Percentiles rank a stretch among this genome's conserved stretches.
These are phyloP conservation scores for Drosophila formosana DNA, from an alignment of 2,888 invertebrate genomes.

Conservation along the genomic window DNA sequence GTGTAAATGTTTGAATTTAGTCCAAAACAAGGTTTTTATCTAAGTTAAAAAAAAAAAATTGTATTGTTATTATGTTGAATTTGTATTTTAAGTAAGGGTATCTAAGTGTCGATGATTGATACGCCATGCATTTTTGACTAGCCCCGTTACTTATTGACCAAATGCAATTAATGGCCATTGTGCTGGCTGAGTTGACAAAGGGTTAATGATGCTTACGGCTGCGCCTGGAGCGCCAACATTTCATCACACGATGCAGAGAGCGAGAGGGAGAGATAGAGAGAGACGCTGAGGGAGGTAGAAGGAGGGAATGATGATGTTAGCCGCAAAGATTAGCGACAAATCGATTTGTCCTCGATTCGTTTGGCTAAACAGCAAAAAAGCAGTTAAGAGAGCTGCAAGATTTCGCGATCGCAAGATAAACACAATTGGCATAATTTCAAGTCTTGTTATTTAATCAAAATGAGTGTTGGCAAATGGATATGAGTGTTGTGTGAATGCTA, in stretches of 20 bases:
- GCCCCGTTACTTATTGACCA: constrained; percentile 23
- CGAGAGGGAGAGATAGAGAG: no score
- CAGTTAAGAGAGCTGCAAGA: constrained; percentile 2
- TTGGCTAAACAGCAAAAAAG: constrained; percentile 14
- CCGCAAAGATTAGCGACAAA: constrained; percentile 34
- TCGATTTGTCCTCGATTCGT: constrained; percentile 50
- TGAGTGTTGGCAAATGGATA: constrained; percentile 48
- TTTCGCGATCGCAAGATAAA: constrained; percentile 34
- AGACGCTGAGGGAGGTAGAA: neutral
- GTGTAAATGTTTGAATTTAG: no score
- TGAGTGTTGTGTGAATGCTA: constrained; percentile 24
- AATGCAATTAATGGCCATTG: constrained; percentile 49
- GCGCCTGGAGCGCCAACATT: constrained; percentile 16
- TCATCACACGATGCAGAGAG: constrained; percentile 20
- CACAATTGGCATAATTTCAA: constrained; percentile 52
- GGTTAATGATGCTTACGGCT: constrained; percentile 38
- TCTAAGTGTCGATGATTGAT: neutral
- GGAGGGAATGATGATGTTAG: constrained; percentile 3
- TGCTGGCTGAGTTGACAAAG: constrained; percentile 38
- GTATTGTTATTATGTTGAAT: neutral
- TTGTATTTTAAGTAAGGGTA: constrained; percentile 3
- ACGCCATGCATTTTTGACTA: neutral
- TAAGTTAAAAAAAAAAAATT: no score
- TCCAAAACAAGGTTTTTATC: no score
- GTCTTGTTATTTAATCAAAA: constrained; percentile 60